Evolutionary conservation across 2,888 invertebrate genomes (phyloP).

Genomic region (Nipponacmea schrenckii): DNA sequence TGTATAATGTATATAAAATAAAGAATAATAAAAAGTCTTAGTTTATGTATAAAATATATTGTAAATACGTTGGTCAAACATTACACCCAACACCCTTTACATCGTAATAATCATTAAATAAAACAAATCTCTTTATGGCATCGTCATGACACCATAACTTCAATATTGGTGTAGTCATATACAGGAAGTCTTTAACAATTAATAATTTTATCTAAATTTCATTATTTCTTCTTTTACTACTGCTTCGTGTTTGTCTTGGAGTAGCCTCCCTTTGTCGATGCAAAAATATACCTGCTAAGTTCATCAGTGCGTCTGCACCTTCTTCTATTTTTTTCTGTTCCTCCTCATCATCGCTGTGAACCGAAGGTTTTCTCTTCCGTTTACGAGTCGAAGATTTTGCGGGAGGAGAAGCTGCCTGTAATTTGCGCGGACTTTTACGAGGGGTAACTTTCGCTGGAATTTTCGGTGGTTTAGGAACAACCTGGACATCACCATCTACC

Average conservation of each 20-base stretch:
- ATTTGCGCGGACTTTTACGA: constrained; percentile 20
- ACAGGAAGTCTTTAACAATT: no score
- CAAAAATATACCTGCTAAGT: constrained; percentile 76
- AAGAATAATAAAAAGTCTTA: no score
- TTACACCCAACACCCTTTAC: no score
- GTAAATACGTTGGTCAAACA: no score
- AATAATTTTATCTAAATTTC: no score
- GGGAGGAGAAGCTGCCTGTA: constrained; percentile 4
- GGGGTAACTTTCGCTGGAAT: not conserved
- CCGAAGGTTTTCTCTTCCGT: constrained; percentile 9
- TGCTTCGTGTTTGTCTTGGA: constrained; percentile 1
- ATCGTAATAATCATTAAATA: no score
- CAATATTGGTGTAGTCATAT: no score
- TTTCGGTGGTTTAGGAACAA: constrained; percentile 8
- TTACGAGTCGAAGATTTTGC: constrained; percentile 7
- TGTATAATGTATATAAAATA: no score
- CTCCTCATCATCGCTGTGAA: constrained; percentile 53
- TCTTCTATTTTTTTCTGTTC: constrained; percentile 77
- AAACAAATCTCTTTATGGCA: not conserved
- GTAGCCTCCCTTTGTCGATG: constrained; percentile 48
- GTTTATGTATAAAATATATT: no score
- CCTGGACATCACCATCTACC: constrained; percentile 47
- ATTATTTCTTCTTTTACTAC: not conserved
- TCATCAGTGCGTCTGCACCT: constrained; percentile 82
- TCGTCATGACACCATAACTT: not conserved